phyloP scores from a whole-genome alignment of 2,797 vertebrate genomes.

The Clamator glandarius region DNA sequence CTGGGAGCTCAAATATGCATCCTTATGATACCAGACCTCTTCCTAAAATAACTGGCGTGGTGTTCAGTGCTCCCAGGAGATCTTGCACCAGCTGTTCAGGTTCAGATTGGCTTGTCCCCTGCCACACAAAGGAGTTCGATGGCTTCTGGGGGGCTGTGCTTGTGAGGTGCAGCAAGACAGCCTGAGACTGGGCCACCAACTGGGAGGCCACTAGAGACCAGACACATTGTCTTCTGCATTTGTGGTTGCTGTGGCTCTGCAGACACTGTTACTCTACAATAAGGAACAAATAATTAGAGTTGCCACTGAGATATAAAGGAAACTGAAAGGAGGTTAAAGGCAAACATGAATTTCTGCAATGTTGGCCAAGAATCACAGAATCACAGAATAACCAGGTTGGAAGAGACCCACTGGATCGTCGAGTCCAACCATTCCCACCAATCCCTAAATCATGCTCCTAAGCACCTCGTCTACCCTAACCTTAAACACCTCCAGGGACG shows the following conservation, averaged over 20 bases:
- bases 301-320: neutral
- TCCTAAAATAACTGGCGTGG: conserved; percentile 28
- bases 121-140: neutral
- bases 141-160: neutral
- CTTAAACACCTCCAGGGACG: no score
- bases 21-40: neutral
- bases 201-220: neutral
- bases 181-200: rapidly evolving
- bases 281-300: neutral
- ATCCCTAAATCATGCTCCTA: no score
- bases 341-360: neutral
- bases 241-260: neutral
- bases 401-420: no score
- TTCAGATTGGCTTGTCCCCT: neutral
- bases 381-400: no score
- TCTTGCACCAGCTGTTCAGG: neutral
- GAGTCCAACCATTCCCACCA: no score
- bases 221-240: neutral
- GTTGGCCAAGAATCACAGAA: neutral
- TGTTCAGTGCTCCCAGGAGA: neutral
- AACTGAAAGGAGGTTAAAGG: neutral
- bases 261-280: neutral
- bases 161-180: neutral
- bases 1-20: neutral
- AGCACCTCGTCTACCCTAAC: no score